Base-by-base conservation (phyloP, 2,888 invertebrate genomes). In the Malthinus flaveolus region DNA sequence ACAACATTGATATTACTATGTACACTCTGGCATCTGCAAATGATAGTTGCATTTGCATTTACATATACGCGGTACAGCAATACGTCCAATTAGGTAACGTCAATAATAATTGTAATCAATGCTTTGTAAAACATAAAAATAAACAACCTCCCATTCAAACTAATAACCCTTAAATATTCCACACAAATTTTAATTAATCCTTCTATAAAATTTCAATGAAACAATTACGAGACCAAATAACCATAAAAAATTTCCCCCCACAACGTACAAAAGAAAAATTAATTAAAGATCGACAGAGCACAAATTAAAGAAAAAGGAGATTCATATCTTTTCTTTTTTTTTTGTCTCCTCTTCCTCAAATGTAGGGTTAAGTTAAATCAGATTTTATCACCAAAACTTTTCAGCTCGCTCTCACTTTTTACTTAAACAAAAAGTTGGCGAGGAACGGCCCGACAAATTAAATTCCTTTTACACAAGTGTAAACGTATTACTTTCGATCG, bases 371-470 rank as follows among this genome's bases (percentile, higher is more conserved):
- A 23, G 23, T 23, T 23, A 23, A 48, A 45, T 32, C 42, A 35
- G 55, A 56, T 56, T 56, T 56, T 56, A 56, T 56, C 49, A 35
- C 49, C 49, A n/a, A 32, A 39, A 56, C 49, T 48, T 42, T 56
- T 49, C 49, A 56, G 42, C 49, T 48, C 44, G 12, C 39, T 42
- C 34, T 31, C 32, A 37, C 31, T 39, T 50, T 56, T 56, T 49
- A 34, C 23, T 56, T 34, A 56, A 49, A 36, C 47, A 56, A 56
- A 37, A 44, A 35, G 37, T 48, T 35, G 23, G 37, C 48, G n/a
- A 32, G 35, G 35, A 42, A 13, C 35, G 32, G 44, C 55, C 44
- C 44, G 55, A 56, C 55, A 56, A 56, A 56, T 56, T 56, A 56
- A 56, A 56, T 56, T 56, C 55, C 55, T 56, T 56, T 49, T 56